Evolutionary conservation across 2,113 vertebrate species (phyloP), one percentile per base, ranked within the genome.

Genomic region (Conger conger): DNA sequence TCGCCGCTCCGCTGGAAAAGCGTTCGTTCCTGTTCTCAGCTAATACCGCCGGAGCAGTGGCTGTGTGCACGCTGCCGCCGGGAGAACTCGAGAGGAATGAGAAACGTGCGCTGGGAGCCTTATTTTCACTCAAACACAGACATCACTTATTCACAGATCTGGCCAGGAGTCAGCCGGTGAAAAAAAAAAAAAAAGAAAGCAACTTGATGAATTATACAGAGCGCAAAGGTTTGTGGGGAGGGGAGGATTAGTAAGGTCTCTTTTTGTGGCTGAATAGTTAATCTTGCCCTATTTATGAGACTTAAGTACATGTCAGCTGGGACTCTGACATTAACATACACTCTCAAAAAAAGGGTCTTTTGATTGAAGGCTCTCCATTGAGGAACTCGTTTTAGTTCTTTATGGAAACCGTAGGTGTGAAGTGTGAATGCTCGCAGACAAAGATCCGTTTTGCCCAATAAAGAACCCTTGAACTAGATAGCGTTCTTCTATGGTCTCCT

Each of bases 121-220:
- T 73, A 50, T 89, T 89, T 89, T 84, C 81, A 84, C 82, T 88
- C 76, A 81, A 88, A 81, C 81, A 78, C 82, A 81, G 68, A 83
- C 81, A 88, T 88, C 82, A 90, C 90, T 87, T 91, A 90, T 90
- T 92, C 86, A 89, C 86, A 91, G 90, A 83, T 86, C 85, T 86
- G 86, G 84, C 88, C 82, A 80, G 20, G 63, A 87, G 83, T 76
- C 38, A 83, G 84, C 77, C 17, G 73, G 38, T 33, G 13, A 8
- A 83, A 23, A 45, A 35, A 38, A 16, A 36, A n/a, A 88, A 79
- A 89, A 78, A 80, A 88, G 80, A 87, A 85, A 87, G 89, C 82
- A 88, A 89, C 84, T 85, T 87, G 77, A 88, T 93, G 91, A 93
- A 94, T 93, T 90, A 92, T 91, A 91, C 87, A 88, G 53, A 42